These are phyloP conservation scores for Drosophila phalerata DNA, from an alignment of 2,888 invertebrate species.

Conservation along the genomic window DNA sequence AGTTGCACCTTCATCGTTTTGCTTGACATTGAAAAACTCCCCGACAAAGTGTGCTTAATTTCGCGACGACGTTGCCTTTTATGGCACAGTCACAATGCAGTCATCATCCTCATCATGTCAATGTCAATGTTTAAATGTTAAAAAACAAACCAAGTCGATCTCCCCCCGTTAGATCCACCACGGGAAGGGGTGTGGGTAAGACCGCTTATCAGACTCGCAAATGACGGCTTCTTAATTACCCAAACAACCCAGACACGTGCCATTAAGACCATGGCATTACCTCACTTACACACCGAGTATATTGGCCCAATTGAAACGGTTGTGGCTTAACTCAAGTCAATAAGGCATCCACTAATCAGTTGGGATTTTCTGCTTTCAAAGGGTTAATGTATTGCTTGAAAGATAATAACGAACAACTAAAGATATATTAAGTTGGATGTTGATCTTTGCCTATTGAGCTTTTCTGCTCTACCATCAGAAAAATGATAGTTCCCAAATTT, in stretches of 20 bases:
- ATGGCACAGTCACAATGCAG: constrained; percentile 9
- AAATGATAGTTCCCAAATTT: too few species aligned
- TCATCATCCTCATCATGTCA: constrained; percentile 41
- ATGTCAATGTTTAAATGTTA: constrained; percentile 18
- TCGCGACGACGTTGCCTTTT: constrained; percentile 36
- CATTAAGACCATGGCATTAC: constrained; percentile 3
- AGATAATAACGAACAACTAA: not conserved
- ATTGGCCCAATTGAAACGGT: not conserved
- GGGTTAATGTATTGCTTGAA: not conserved
- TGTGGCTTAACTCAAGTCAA: constrained; percentile 2
- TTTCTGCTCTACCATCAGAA: too few species aligned
- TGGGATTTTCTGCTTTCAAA: too few species aligned
- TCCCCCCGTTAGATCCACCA: not conserved
- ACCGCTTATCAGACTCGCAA: constrained; percentile 41
- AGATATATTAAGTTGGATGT: too few species aligned
- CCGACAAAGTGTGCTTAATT: constrained; percentile 5
- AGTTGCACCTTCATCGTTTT: constrained; percentile 27
- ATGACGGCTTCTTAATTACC: constrained; percentile 51
- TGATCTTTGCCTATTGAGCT: too few species aligned
- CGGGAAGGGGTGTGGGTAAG: not conserved
- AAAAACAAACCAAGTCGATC: not conserved
- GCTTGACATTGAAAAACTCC: not conserved
- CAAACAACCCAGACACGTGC: constrained; percentile 34
- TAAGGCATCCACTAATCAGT: not conserved
- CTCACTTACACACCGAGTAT: constrained; percentile 1